Evolutionary conservation across 2,113 vertebrate species (phyloP), one percentile per base, ranked within the genome.

Genomic region (Lepus europaeus): DNA sequence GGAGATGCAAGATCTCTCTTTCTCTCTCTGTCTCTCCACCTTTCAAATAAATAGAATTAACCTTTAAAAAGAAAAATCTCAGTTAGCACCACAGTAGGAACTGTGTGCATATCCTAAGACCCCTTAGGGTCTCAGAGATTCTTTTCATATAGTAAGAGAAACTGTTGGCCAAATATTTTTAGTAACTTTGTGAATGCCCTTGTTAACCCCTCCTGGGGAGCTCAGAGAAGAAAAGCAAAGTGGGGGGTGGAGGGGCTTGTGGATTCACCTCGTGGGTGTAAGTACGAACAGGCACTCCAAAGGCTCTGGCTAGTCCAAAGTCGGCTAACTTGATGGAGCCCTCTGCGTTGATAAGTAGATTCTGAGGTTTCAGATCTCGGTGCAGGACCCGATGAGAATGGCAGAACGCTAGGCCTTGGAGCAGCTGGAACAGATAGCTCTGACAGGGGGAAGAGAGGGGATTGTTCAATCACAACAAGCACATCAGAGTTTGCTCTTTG

Each of bases 371-470:
- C 86, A 99, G 98, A 97, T 99, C 99, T 22, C 99, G 98, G 96
- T 99, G 99, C 29, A 99, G 98, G 68, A 99, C 99, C 2, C 99
- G 99, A 96, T 99, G 99, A 13, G 99, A 99, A 95, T 99, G 99
- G 97, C 99, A 99, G 97, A 99, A 99, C 2, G 99, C 99, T 96
- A 99, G 97, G 63, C 99, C 99, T 95, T 99, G 99, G 93, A 99
- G 99, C 96, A 99, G 98, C 98, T 99, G 99, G 98, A 99, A 99
- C 87, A 99, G 98, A 97, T 99, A 99, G 92, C 99, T 99, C 99
- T 99, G 97, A 39, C 96, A 92, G 63, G 49, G 76, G 70, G 45
- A 96, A 80, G 78, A 78, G 4, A 64, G 53, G 66, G 59, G 63
- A 79, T 20, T 72, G 1, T 13, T 7, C 66, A 22, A 70, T 13